phyloP scores from a whole-genome alignment of 1,140 invertebrate genomes.

The Gryon sp. region DNA sequence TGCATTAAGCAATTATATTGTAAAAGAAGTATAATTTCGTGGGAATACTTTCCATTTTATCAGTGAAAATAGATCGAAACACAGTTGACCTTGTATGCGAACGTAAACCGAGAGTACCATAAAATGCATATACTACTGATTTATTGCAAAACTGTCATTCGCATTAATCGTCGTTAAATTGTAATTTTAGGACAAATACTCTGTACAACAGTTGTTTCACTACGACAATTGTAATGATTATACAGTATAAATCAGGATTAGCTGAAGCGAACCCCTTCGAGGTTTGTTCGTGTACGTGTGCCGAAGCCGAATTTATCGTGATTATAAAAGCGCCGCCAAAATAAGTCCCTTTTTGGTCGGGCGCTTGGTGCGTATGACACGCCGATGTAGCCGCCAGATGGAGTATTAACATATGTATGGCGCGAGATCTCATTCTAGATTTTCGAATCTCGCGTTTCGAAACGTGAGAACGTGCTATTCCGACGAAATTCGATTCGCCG shows the following conservation, averaged over 20 bases:
- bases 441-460: constrained; percentile 64
- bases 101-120: no score
- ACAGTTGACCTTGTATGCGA: not conserved
- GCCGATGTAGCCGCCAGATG: constrained; percentile 66
- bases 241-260: constrained; percentile 63
- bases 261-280: constrained; percentile 52
- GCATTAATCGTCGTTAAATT: constrained; percentile 4
- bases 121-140: not conserved
- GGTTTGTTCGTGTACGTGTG: constrained; percentile 30
- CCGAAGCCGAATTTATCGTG: constrained; percentile 47
- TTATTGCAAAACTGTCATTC: not conserved
- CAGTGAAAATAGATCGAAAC: not conserved
- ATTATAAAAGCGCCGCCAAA: constrained; percentile 64
- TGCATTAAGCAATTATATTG: no score
- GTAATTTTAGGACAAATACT: constrained; percentile 28
- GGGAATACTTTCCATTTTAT: no score
- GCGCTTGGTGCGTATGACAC: constrained; percentile 26
- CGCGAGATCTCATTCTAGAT: constrained; percentile 67
- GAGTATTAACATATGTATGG: constrained; percentile 72
- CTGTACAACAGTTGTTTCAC: constrained; percentile 10
- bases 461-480: constrained; percentile 66
- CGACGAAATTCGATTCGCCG: constrained; percentile 66
- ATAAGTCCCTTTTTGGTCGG: constrained; percentile 61
- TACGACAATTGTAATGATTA: constrained; percentile 44
- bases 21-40: no score